Conservation (phyloP, 2,797 vertebrate species). For the Enteromius afrohamiltoni region DNA sequence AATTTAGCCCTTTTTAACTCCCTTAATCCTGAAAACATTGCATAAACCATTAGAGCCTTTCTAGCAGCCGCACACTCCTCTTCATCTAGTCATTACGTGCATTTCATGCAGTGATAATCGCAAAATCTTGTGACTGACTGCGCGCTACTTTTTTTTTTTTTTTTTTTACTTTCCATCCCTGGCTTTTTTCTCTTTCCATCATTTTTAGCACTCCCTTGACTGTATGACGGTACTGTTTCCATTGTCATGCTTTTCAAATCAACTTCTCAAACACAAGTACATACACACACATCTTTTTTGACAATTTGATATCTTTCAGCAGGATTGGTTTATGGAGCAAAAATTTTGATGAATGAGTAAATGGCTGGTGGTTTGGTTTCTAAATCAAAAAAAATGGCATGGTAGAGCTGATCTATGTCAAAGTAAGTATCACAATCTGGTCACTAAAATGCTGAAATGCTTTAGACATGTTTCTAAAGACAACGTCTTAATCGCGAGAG, state of each 20-base stretch:
- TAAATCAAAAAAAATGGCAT: background rate
- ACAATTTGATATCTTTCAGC: conserved; percentile 39
- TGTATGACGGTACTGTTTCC: conserved; percentile 60
- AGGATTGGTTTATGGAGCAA: background rate
- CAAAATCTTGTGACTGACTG: conserved; percentile 55
- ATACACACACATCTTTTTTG: conserved; percentile 15
- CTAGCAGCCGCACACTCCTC: conserved; percentile 18
- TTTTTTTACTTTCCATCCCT: conserved; percentile 18
- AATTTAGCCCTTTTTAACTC: conserved; percentile 33
- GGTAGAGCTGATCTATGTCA: conserved; percentile 5
- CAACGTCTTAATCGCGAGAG: background rate
- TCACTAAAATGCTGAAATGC: background rate
- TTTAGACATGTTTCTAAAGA: background rate
- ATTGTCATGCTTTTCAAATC: conserved; percentile 61
- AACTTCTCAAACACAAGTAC: conserved; percentile 41
- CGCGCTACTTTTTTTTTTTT: background rate
- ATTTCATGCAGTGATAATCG: conserved; percentile 47
- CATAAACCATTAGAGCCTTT: conserved; percentile 46
- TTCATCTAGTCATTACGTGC: conserved; percentile 34
- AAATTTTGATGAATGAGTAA: conserved; percentile 26
- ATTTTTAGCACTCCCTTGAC: conserved; percentile 49
- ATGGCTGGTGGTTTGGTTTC: conserved; percentile 28
- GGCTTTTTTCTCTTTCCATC: conserved; percentile 42
- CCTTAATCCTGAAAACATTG: conserved; percentile 44
- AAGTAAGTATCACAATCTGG: background rate